Evolutionary conservation across 2,797 vertebrate species (phyloP), one percentile per base, ranked within the genome.

Genomic region (Otolemur crassicaudatus): DNA sequence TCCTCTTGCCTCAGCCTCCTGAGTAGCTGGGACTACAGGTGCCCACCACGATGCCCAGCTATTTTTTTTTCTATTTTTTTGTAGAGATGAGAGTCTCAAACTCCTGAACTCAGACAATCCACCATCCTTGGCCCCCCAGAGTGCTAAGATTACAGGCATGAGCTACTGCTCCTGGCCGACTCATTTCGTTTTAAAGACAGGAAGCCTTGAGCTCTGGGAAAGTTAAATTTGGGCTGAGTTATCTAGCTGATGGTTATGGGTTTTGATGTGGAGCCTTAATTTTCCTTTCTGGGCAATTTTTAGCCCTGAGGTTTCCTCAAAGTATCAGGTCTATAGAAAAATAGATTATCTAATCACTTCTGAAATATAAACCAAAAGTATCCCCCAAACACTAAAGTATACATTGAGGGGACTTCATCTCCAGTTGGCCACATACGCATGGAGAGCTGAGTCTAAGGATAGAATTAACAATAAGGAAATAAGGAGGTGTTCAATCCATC

Each of bases 371-470:
- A 37, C 13, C 25, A 1, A 61, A 43, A 9, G 16, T 25, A 80
- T 31, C 65, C 67, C 11, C 34, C 31, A 49, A 56, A 29, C 8
- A 23, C 22, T 17, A 25, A 85, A 67, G 23, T 34, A 49, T 20
- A 43, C 2, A 3, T 1, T 17, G 20, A 61, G 25, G 31, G 25
- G 0, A 37, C 65, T 22, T 31, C 19, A 46, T 2, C 20, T 49
- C 19, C 8, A 25, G 1, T 34, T 63, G 65, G 25, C 16, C 6
- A 5, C 22, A 69, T 1, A 2, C 2, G 13, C 43, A 83, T 79
- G 12, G 49, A 70, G 27, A 58, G 6, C 46, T 43, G 37, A 79
- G 8, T 77, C 13, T 16, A 17, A 63, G 31, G 43, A 23, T 20
- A 56, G 16, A 76, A 25, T 53, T 56, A 34, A 69, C 17, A 56